Evolutionary conservation across 2,888 invertebrate genomes (phyloP).

Genomic region (Parascotia fuliginaria): DNA sequence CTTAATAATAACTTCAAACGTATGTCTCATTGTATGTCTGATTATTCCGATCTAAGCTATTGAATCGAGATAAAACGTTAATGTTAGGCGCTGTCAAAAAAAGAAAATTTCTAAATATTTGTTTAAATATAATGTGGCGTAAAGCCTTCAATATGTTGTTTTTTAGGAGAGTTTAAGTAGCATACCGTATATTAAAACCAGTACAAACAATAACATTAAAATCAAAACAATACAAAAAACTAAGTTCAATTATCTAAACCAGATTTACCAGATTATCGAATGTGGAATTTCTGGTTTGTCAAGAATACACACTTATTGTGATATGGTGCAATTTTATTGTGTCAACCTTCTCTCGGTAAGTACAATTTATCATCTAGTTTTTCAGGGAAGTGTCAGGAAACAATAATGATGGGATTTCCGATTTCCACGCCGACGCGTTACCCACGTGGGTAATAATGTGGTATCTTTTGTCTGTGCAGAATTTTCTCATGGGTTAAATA

Average conservation of each 20-base stretch:
- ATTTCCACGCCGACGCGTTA: conserved; percentile 63
- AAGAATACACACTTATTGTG: conserved; percentile 63
- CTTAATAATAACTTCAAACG: conserved; percentile 82
- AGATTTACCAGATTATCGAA: conserved; percentile 68
- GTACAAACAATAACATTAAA: conserved; percentile 42
- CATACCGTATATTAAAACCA: conserved; percentile 22
- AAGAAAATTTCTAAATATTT: conserved; percentile 36
- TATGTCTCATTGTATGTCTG: conserved; percentile 80
- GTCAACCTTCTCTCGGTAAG: conserved; percentile 44
- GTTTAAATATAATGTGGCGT: conserved; percentile 22
- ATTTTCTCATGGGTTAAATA: conserved; percentile 70
- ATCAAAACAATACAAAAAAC: conserved; percentile 60
- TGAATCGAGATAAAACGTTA: conserved; percentile 75
- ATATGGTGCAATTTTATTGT: conserved; percentile 69
- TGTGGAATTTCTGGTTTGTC: conserved; percentile 74
- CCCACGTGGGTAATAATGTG: conserved; percentile 50
- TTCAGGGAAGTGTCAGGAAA: conserved; percentile 73
- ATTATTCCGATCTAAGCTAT: conserved; percentile 80
- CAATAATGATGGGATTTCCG: conserved; percentile 80
- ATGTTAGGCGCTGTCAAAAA: conserved; percentile 55
- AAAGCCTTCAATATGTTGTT: conserved; percentile 7
- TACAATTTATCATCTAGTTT: conserved; percentile 53
- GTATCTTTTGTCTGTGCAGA: conserved; percentile 65
- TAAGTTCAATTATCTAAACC: conserved; percentile 63
- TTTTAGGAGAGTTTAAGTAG: conserved; percentile 22